A percentile compares a stretch with the other conserved stretches of the same genome.
Evolutionary conservation across 2,113 vertebrate species (phyloP).

Genomic region (Lepus timidus): DNA sequence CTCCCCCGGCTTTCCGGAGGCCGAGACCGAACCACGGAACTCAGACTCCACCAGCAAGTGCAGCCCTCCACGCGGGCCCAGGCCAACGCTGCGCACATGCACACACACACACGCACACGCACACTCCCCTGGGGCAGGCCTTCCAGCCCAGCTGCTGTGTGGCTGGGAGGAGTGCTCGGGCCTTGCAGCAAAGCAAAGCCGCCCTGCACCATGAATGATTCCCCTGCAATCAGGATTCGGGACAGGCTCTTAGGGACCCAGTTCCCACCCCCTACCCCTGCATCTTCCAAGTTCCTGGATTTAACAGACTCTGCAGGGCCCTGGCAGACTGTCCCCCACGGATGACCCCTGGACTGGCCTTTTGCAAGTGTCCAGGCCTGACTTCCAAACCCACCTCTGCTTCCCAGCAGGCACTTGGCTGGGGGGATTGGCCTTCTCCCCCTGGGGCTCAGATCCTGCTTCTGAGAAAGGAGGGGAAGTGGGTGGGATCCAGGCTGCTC

Average conservation of each 20-base stretch:
- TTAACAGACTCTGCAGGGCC: not conserved
- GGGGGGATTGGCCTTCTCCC: not conserved
- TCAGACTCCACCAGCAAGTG: not conserved
- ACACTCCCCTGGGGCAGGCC: accelerated
- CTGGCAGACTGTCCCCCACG: not conserved
- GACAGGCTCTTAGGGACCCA: not conserved
- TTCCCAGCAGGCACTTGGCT: not conserved
- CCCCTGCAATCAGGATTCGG: not conserved
- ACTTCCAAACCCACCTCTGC: not conserved
- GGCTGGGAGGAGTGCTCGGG: not conserved
- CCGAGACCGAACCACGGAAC: not conserved
- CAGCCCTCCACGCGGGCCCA: not conserved
- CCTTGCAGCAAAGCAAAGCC: not conserved
- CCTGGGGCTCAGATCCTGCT: not conserved
- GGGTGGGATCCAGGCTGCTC: not conserved
- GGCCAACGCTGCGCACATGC: too few relatives aligned
- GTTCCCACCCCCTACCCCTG: not conserved
- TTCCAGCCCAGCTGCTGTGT: not conserved
- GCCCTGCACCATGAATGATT: not conserved
- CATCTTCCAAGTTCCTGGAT: not conserved
- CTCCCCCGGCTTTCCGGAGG: not conserved
- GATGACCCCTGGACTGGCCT: not conserved
- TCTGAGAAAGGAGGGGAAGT: not conserved
- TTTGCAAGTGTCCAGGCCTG: constrained; percentile 10
- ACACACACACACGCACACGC: too few relatives aligned